Conservation (phyloP, 2,888 invertebrate genomes). For the Hedychridium roseum region DNA sequence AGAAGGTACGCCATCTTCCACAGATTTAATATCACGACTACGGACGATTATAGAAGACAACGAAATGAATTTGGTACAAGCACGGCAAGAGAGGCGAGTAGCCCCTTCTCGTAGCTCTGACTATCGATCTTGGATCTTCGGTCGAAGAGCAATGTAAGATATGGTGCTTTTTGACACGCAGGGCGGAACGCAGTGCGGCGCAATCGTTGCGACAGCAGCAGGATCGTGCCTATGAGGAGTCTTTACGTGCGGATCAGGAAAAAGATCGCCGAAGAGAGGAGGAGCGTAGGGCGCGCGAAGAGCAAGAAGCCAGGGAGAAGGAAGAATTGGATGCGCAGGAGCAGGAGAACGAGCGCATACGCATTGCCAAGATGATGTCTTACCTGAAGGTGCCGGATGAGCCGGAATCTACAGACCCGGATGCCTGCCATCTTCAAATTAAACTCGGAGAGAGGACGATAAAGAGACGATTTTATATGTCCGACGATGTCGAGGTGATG, state of each 20-base stretch:
- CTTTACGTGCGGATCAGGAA: constrained; percentile 91
- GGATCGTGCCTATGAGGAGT: constrained; percentile 93
- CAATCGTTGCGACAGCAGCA: constrained; percentile 89
- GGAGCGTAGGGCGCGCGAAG: constrained; percentile 67
- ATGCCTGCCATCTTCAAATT: constrained; percentile 85
- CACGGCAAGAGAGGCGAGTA: constrained; percentile 81
- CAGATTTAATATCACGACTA: constrained; percentile 76
- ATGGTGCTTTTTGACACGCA: constrained; percentile 34
- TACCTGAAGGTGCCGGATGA: constrained; percentile 76
- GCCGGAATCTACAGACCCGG: constrained; percentile 74
- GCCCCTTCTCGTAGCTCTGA: not conserved
- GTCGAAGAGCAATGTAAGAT: not conserved
- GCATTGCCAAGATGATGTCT: constrained; percentile 73
- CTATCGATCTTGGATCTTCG: too few relatives aligned
- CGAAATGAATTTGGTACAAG: constrained; percentile 85
- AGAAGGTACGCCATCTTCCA: constrained; percentile 83
- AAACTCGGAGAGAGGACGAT: constrained; percentile 90
- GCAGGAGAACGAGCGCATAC: constrained; percentile 69
- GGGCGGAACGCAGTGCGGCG: constrained; percentile 84
- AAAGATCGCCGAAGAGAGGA: constrained; percentile 81
- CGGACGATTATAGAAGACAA: constrained; percentile 83
- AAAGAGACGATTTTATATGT: constrained; percentile 84
- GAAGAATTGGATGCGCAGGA: constrained; percentile 66
- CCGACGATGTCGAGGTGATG: constrained; percentile 84
- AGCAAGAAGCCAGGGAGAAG: constrained; percentile 65